Percentiles rank a stretch among this genome's conserved stretches.
phyloP scores from a whole-genome alignment of 2,797 vertebrate genomes.

The Notamacropus eugenii region DNA sequence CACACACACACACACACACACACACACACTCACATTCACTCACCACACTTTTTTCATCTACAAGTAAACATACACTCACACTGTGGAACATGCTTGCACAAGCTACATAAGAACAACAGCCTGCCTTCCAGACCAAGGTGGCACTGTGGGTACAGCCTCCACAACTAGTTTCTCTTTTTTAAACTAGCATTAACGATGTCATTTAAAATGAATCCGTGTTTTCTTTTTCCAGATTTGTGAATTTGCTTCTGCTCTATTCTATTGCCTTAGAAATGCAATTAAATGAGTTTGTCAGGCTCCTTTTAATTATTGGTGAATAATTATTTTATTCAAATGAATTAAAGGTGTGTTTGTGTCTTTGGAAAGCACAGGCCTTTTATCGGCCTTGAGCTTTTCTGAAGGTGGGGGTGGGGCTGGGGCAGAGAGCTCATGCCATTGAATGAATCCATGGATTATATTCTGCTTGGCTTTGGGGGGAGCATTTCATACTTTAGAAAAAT shows the following conservation, averaged over 20 bases:
- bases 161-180: constrained; percentile 43
- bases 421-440: constrained; percentile 45
- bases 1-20: too few species aligned
- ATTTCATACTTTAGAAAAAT: constrained; percentile 53
- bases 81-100: not conserved
- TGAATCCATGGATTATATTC: constrained; percentile 50
- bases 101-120: not conserved
- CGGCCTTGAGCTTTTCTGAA: constrained; percentile 46
- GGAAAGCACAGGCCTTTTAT: constrained; percentile 40
- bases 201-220: constrained; percentile 21
- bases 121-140: not conserved
- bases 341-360: constrained; percentile 60
- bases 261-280: constrained; percentile 44
- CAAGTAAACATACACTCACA: not conserved
- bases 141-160: not conserved
- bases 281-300: constrained; percentile 58
- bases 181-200: constrained; percentile 37
- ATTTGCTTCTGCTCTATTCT: constrained; percentile 35
- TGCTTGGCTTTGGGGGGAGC: not conserved
- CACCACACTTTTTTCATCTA: too few species aligned
- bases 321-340: constrained; percentile 70
- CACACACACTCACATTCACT: too few species aligned
- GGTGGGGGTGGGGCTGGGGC: not conserved
- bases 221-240: constrained; percentile 18
- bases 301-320: constrained; percentile 68